These are phyloP conservation scores for Crocidura indochinensis DNA, from an alignment of 2,797 vertebrate genomes.

Conservation along the genomic window DNA sequence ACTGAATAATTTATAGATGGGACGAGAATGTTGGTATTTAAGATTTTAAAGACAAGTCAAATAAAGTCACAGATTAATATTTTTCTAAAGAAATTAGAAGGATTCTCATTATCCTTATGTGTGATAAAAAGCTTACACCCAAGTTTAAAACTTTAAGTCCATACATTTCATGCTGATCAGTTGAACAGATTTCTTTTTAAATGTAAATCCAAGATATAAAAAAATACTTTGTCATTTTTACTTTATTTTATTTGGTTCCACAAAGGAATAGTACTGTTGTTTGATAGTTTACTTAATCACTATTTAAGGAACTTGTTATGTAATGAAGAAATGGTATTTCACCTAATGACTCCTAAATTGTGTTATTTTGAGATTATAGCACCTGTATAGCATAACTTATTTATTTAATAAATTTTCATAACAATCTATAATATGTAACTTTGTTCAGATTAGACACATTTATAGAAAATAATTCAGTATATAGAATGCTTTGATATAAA, in stretches of 20 bases:
- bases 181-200: constrained; percentile 63
- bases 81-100: constrained; percentile 39
- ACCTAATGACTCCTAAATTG: constrained; percentile 3
- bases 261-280: constrained; percentile 47
- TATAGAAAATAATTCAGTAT: constrained; percentile 42
- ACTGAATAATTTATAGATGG: constrained; percentile 76
- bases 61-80: background rate
- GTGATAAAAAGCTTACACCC: background rate
- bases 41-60: constrained; percentile 66
- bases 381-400: constrained; percentile 1
- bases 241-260: constrained; percentile 66
- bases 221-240: constrained; percentile 8
- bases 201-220: constrained; percentile 43
- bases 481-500: constrained; percentile 38
- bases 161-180: background rate
- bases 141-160: constrained; percentile 44
- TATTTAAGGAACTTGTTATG: constrained; percentile 48
- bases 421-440: background rate
- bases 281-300: background rate
- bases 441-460: constrained; percentile 34
- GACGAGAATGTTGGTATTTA: constrained; percentile 78
- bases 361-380: constrained; percentile 65
- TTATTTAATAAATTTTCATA: constrained; percentile 56
- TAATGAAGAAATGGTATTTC: constrained; percentile 51
- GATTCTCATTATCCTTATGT: constrained; percentile 35